Percentiles rank a stretch among this genome's conserved stretches.
phyloP scores from a whole-genome alignment of 2,797 vertebrate species.

The Centroberyx gerrardi region DNA sequence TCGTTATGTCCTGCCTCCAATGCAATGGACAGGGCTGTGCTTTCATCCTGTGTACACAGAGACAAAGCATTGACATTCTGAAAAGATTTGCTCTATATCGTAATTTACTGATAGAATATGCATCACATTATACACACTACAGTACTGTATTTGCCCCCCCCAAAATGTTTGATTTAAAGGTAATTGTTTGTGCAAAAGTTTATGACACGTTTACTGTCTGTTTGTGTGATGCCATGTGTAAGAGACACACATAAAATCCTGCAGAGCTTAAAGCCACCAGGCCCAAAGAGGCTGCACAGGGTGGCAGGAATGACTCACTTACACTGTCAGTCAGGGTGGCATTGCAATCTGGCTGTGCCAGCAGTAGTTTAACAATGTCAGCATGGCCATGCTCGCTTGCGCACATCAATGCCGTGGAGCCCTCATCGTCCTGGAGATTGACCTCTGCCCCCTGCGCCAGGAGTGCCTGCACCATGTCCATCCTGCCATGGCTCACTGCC shows the following conservation, averaged over 20 bases:
- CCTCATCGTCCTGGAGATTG: constrained; percentile 96
- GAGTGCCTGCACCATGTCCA: constrained; percentile 95
- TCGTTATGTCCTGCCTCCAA: constrained; percentile 97
- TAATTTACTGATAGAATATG: background rate
- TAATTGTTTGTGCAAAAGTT: background rate
- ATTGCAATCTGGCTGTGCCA: constrained; percentile 91
- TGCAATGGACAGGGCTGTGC: constrained; percentile 96
- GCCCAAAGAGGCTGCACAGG: constrained; percentile 9
- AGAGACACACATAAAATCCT: constrained; percentile 3
- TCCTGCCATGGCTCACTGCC: constrained; percentile 95
- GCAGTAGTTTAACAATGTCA: constrained; percentile 93
- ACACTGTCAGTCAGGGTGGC: constrained; percentile 92
- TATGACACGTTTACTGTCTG: background rate
- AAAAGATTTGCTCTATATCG: background rate
- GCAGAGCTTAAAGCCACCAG: constrained; percentile 21
- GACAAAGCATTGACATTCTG: background rate
- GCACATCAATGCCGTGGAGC: constrained; percentile 98
- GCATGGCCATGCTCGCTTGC: constrained; percentile 96
- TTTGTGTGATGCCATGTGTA: constrained; percentile 3
- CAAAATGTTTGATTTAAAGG: background rate
- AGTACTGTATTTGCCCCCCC: background rate
- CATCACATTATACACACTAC: background rate
- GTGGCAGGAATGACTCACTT: constrained; percentile 79
- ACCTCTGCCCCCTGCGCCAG: constrained; percentile 92
- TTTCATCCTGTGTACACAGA: constrained; percentile 89